These are phyloP conservation scores for Varecia variegata DNA, from an alignment of 2,797 vertebrate species.

Conservation along the genomic window DNA sequence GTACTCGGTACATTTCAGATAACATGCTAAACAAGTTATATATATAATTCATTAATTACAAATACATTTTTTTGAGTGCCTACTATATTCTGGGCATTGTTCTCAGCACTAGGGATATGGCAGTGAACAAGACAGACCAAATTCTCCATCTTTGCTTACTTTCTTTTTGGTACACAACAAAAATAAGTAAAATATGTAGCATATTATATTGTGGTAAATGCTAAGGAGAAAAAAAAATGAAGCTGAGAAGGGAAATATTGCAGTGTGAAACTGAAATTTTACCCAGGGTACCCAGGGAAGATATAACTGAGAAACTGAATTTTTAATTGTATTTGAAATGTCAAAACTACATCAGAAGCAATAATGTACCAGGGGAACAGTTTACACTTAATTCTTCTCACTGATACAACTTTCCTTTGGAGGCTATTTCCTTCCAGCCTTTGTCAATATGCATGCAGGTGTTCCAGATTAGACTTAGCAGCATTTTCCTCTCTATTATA, in stretches of 20 bases:
- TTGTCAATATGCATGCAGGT: background rate
- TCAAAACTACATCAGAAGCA: slow-evolving; percentile 47
- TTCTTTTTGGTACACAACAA: background rate
- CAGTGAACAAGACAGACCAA: background rate
- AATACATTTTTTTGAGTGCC: background rate
- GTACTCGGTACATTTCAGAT: background rate
- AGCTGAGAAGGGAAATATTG: background rate
- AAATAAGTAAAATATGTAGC: background rate
- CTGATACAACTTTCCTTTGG: background rate
- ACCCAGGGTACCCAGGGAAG: background rate
- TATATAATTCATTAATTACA: background rate
- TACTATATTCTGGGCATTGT: background rate
- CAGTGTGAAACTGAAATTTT: background rate
- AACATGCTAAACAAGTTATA: background rate
- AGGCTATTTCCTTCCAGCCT: background rate
- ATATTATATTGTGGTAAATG: background rate
- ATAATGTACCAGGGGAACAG: background rate
- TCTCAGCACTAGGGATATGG: background rate
- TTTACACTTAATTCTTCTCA: background rate
- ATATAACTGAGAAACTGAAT: slow-evolving; percentile 28
- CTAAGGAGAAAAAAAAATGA: background rate
- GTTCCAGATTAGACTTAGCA: background rate
- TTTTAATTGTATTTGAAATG: slow-evolving; percentile 61
- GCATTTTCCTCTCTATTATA: background rate
- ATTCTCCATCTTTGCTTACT: background rate